Percentiles rank a stretch among this genome's conserved stretches.
Evolutionary conservation across 2,113 vertebrate genomes (phyloP).

Genomic region (Tupaia chinensis): DNA sequence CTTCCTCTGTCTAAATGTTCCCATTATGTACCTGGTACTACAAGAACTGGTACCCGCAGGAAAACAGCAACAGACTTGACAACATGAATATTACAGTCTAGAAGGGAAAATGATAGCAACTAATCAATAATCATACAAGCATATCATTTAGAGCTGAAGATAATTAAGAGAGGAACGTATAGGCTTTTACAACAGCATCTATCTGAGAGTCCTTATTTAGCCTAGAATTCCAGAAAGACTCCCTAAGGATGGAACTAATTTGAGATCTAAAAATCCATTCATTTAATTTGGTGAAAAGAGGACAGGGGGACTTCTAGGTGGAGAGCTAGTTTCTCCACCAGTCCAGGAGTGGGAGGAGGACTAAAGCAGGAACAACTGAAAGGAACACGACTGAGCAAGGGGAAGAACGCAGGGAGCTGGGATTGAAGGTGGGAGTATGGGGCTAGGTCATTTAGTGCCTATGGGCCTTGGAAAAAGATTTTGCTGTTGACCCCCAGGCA

Average conservation of each 20-base stretch:
- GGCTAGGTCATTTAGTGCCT: not conserved
- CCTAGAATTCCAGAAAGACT: not conserved
- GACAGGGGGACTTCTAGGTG: not conserved
- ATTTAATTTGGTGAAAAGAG: not conserved
- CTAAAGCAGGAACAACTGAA: not conserved
- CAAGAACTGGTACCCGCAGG: not conserved
- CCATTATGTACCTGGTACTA: not conserved
- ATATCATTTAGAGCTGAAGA: not conserved
- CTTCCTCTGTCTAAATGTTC: not conserved
- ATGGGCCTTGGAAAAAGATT: not conserved
- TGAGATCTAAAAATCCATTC: not conserved
- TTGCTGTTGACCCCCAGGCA: not conserved
- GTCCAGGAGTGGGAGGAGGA: not conserved
- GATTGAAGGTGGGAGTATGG: not conserved
- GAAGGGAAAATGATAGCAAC: not conserved
- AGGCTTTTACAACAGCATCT: not conserved
- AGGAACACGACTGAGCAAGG: not conserved
- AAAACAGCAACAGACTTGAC: not conserved
- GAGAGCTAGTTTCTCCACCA: not conserved
- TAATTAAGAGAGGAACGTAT: not conserved
- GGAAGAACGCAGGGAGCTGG: not conserved
- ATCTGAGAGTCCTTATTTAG: not conserved
- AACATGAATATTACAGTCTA: not conserved
- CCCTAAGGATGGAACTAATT: not conserved
- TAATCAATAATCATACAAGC: not conserved